Base-by-base conservation (phyloP, 2,797 vertebrate species). In the Tragelaphus eurycerus region DNA sequence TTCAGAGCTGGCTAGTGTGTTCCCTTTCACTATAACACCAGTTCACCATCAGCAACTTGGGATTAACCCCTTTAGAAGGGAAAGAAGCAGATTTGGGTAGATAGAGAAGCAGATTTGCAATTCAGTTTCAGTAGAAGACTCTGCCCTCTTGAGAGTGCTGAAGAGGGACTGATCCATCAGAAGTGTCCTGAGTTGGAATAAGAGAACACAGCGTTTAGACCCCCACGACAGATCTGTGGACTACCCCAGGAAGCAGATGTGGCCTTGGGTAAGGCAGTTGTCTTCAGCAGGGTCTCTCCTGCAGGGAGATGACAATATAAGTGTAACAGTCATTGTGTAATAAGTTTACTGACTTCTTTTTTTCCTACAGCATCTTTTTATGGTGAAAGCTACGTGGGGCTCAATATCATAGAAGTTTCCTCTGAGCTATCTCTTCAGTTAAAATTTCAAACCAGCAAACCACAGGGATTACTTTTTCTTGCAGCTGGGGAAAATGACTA, bases 351-450 rank as follows among this genome's bases (percentile, higher is more conserved):
- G 43, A 92, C 15, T 13, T 92, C 74, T 93, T 34, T 34, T 89
- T 46, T 59, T 91, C 96, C 95, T 95, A 55, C 97, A 99, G 99
- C 99, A 96, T 99, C 99, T 60, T 99, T 99, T 99, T 99, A 99
- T 97, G 99, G 99, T 14, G 99, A 99, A 96, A 99, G 99, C 98
- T 99, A 99, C 96, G 99, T 99, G 92, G 99, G 99, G 95, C 98
- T 99, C 96, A 99, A 99, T 90, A 98, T 98, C 92, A 86, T 95
- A 46, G 99, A 99, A 97, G 97, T 98, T 64, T 99, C 98, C 57
- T 97, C 98, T 97, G 99, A 98, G 97, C 99, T 99, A 92, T 98
- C 97, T 3, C 98, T 99, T 88, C 98, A 98, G 67, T 55, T 99
- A 97, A 98, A 98, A 93, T 99, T 99, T 99, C 99, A 98, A 98